phyloP scores from a whole-genome alignment of 2,113 vertebrate genomes.

The Forbesichthys papilliferus region DNA sequence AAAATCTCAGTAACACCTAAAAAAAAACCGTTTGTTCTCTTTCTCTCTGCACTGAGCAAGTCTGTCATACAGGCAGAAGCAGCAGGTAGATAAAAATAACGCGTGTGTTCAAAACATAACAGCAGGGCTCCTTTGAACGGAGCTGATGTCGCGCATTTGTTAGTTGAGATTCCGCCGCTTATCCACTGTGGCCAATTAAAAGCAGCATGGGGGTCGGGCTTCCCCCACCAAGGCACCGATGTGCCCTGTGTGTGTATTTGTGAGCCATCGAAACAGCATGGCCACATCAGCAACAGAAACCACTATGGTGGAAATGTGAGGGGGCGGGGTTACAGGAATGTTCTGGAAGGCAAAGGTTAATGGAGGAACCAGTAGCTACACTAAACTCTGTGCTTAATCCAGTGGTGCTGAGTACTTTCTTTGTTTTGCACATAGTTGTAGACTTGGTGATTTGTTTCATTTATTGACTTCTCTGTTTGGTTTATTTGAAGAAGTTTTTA shows the following conservation, averaged over 20 bases:
- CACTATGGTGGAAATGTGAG: not conserved
- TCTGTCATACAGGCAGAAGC: conserved; percentile 10
- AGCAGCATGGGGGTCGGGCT: conserved; percentile 40
- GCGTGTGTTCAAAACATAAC: conserved; percentile 3
- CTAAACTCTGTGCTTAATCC: too few species aligned
- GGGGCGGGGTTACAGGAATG: conserved; percentile 1
- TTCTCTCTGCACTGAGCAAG: not conserved
- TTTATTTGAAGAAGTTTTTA: too few species aligned
- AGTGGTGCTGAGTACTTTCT: too few species aligned
- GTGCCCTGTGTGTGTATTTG: conserved; percentile 1
- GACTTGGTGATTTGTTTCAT: too few species aligned
- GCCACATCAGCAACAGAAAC: conserved; percentile 13
- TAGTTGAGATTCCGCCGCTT: conserved; percentile 25
- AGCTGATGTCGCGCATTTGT: conserved; percentile 40
- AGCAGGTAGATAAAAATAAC: conserved; percentile 22
- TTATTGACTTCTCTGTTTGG: too few species aligned
- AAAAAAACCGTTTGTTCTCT: not conserved
- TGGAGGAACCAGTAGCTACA: not conserved
- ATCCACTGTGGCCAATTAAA: conserved; percentile 63
- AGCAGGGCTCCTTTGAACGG: conserved; percentile 27
- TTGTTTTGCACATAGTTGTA: too few species aligned
- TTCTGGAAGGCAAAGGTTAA: conserved; percentile 1
- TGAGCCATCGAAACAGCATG: not conserved
- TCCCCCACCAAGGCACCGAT: conserved; percentile 37
- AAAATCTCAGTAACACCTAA: not conserved